Evolutionary conservation across 2,888 invertebrate genomes (phyloP).

Genomic region (Octonoba sinensis): DNA sequence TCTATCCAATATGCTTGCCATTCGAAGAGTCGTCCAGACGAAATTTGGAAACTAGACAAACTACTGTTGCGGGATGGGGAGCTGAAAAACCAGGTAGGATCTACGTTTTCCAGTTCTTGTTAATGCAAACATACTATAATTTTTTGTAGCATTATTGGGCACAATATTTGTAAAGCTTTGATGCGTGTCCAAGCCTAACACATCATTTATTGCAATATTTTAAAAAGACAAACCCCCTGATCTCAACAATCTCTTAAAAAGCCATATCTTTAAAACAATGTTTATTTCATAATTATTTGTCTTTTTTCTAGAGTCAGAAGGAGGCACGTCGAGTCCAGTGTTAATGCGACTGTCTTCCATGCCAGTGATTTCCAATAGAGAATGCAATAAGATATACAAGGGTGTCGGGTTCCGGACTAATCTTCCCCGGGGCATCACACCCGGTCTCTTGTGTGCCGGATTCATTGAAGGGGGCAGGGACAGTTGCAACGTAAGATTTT

Average conservation of each 20-base stretch:
- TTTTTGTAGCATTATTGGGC: neutral
- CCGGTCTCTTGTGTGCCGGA: slow-evolving; percentile 66
- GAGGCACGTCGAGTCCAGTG: neutral
- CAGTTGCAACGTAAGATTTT: slow-evolving; percentile 70
- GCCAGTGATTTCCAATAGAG: slow-evolving; percentile 16
- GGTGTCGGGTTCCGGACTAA: neutral
- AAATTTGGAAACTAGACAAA: neutral
- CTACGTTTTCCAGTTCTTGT: too few relatives aligned
- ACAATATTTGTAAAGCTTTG: too few relatives aligned
- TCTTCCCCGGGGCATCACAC: slow-evolving; percentile 34
- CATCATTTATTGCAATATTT: too few relatives aligned
- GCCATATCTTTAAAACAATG: too few relatives aligned
- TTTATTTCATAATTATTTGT: neutral
- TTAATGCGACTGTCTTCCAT: slow-evolving; percentile 7
- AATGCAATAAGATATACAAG: slow-evolving; percentile 5
- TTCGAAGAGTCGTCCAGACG: neutral
- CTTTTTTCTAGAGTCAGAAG: slow-evolving; percentile 12
- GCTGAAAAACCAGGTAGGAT: slow-evolving; percentile 13
- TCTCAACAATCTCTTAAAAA: too few relatives aligned
- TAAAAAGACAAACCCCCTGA: too few relatives aligned
- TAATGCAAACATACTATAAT: too few relatives aligned
- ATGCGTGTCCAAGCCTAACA: too few relatives aligned
- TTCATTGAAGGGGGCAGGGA: slow-evolving; percentile 67
- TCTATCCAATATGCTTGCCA: slow-evolving; percentile 27
- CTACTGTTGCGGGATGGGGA: slow-evolving; percentile 45